Evolutionary conservation across 2,797 vertebrate species (phyloP).

Genomic region (Ambastaia sidthimunki): DNA sequence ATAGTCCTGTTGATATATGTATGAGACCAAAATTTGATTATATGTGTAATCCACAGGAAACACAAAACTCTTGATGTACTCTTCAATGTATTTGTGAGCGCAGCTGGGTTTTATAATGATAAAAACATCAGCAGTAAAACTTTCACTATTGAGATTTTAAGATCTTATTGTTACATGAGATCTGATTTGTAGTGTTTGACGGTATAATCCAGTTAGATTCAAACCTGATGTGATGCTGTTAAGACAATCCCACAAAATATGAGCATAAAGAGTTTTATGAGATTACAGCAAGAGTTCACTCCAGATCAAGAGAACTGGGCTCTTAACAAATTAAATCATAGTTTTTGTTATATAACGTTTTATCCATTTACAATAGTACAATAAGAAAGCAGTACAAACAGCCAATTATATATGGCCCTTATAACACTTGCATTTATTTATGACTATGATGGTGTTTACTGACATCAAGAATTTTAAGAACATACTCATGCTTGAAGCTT

Average conservation of each 20-base stretch:
- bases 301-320: background rate
- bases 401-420: too few species aligned
- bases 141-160: too few species aligned
- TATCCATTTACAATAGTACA: background rate
- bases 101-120: background rate
- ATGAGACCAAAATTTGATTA: background rate
- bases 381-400: background rate
- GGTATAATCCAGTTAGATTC: slow-evolving; percentile 7
- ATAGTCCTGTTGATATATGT: too few species aligned
- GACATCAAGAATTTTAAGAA: background rate
- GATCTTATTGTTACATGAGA: background rate
- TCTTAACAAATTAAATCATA: background rate
- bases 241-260: background rate
- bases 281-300: slow-evolving; percentile 9
- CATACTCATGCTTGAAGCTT: background rate
- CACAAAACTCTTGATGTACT: too few species aligned
- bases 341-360: background rate
- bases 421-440: background rate
- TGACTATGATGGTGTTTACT: background rate
- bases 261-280: background rate
- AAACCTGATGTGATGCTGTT: slow-evolving; percentile 4
- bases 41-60: too few species aligned
- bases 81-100: background rate
- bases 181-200: slow-evolving; percentile 10
- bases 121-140: background rate